phyloP scores from a whole-genome alignment of 2,797 vertebrate genomes.

The Gorsachius magnificus region DNA sequence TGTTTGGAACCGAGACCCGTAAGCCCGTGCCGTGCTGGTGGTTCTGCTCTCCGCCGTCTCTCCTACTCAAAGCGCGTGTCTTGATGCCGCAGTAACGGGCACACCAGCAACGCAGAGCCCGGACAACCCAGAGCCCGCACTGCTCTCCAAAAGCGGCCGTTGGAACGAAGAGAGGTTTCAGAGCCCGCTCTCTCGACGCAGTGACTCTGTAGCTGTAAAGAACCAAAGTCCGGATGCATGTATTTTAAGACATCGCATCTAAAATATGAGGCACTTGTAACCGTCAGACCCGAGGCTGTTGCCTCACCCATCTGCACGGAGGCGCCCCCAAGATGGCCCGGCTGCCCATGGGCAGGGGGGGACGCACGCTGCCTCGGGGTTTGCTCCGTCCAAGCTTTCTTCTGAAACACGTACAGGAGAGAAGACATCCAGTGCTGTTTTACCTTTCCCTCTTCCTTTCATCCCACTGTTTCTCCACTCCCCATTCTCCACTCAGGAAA shows the following conservation, averaged over 20 bases:
- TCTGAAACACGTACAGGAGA: neutral
- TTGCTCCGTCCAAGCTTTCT: neutral
- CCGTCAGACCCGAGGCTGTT: neutral
- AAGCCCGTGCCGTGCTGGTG: neutral
- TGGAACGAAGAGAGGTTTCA: neutral
- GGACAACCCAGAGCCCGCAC: neutral
- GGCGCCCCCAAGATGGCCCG: neutral
- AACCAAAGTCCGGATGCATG: neutral
- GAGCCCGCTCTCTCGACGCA: neutral
- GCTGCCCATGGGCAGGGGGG: neutral
- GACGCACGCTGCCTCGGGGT: neutral
- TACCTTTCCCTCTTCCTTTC: neutral
- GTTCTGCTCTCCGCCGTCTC: neutral
- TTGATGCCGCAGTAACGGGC: conserved; percentile 24
- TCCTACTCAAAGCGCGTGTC: neutral
- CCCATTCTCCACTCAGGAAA: neutral
- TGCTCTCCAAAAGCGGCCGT: neutral
- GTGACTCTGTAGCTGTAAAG: neutral
- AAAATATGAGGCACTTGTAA: neutral
- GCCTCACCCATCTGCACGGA: neutral
- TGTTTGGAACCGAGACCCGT: neutral
- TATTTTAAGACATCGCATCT: neutral
- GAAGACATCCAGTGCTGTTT: neutral
- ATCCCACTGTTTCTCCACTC: neutral
- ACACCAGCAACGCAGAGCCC: neutral